phyloP scores from a whole-genome alignment of 2,113 vertebrate species.

The Lepus americanus region DNA sequence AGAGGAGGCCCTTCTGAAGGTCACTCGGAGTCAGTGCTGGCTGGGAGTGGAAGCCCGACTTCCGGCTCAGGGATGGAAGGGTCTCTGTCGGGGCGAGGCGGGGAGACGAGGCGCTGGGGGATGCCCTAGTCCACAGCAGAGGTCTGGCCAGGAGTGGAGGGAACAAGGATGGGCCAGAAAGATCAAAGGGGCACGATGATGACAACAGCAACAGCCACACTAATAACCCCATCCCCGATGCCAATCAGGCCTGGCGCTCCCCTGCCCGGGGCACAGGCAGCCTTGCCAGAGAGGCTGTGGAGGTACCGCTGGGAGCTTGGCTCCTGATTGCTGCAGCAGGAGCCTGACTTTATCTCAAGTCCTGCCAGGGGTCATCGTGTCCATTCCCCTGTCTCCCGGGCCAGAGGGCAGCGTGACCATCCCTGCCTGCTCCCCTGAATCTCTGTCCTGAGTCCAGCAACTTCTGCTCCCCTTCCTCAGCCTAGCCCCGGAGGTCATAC shows the following conservation, averaged over 20 bases:
- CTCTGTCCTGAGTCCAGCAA: neutral
- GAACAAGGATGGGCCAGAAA: constrained; percentile 8
- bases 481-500: neutral
- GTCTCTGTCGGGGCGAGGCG: neutral
- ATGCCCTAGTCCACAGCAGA: neutral
- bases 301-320: neutral
- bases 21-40: neutral
- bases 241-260: constrained; percentile 58
- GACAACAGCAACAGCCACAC: constrained; percentile 25
- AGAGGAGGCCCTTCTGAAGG: neutral
- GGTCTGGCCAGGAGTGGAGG: neutral
- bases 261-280: constrained; percentile 63
- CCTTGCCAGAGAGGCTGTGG: neutral
- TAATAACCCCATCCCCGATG: constrained; percentile 70
- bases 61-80: neutral
- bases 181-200: constrained; percentile 71
- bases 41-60: neutral
- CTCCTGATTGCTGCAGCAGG: neutral
- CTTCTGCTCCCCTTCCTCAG: neutral
- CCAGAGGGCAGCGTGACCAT: too few relatives aligned
- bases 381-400: neutral
- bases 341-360: neutral
- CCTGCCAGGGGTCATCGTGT: neutral
- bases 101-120: neutral
- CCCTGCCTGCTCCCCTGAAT: neutral